phyloP scores from a whole-genome alignment of 2,888 invertebrate genomes.

The Thyatira batis region DNA sequence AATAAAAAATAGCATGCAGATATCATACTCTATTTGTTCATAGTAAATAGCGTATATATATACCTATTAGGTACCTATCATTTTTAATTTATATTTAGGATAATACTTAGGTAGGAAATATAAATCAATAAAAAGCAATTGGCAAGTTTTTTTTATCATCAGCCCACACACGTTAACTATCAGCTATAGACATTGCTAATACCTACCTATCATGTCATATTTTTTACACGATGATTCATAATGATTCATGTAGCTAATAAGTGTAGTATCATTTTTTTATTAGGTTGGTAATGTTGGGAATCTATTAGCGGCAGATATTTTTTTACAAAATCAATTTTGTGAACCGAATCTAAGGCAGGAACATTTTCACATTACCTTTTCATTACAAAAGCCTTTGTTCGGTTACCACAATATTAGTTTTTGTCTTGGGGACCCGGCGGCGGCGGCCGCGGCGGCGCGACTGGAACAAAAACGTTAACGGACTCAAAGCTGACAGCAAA shows the following conservation, averaged over 20 bases:
- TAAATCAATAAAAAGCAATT: not conserved
- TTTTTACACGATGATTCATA: not conserved
- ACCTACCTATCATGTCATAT: not conserved
- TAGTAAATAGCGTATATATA: no score
- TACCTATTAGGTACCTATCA: no score
- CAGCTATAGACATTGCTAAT: not conserved
- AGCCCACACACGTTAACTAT: not conserved
- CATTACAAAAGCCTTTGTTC: constrained; percentile 60
- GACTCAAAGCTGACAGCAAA: constrained; percentile 42
- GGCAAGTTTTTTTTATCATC: not conserved
- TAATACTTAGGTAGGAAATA: not conserved
- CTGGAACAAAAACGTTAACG: constrained; percentile 51
- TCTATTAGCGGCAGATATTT: constrained; percentile 1
- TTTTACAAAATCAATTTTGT: constrained; percentile 28
- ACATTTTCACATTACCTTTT: constrained; percentile 48
- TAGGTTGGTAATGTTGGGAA: not conserved
- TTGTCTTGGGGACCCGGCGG: constrained; percentile 38
- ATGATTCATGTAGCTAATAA: not conserved
- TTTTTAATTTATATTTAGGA: no score
- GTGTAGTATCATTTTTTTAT: not conserved
- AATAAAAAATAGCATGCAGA: no score
- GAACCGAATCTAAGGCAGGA: constrained; percentile 22
- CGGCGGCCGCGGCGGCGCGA: constrained; percentile 2
- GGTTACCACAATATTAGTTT: constrained; percentile 58
- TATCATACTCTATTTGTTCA: no score